These are phyloP conservation scores for Solenopsis invicta DNA, from an alignment of 1,140 invertebrate genomes.

Conservation along the genomic window DNA sequence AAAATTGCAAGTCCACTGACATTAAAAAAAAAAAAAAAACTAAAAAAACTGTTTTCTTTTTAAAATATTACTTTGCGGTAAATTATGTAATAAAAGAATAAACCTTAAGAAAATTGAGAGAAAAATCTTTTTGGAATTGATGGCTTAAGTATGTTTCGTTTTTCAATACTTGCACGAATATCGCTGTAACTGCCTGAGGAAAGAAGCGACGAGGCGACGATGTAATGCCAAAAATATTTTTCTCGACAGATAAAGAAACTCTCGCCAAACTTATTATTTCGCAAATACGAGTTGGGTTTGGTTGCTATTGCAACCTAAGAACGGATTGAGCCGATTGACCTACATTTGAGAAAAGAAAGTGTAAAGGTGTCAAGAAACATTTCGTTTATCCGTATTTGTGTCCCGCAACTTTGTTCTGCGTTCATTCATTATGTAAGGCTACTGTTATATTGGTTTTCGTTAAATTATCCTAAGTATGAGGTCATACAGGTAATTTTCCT, in stretches of 20 bases:
- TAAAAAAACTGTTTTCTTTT: not conserved
- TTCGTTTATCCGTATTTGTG: conserved; percentile 18
- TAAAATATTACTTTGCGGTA: not conserved
- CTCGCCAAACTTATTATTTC: conserved; percentile 41
- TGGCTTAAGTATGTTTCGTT: not conserved
- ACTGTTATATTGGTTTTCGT: not conserved
- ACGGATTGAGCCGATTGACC: conserved; percentile 54
- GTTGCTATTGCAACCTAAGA: conserved; percentile 43
- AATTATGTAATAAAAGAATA: not conserved
- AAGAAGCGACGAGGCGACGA: not conserved
- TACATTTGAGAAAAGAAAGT: conserved; percentile 63
- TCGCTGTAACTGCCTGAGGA: not conserved
- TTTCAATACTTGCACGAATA: not conserved
- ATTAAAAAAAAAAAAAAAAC: not conserved
- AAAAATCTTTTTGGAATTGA: not conserved
- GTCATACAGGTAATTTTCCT: not conserved
- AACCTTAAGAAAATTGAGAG: not conserved
- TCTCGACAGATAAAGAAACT: conserved; percentile 19
- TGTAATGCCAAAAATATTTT: not conserved
- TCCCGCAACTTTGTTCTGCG: conserved; percentile 1
- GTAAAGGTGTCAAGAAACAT: conserved; percentile 28
- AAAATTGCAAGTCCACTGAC: not conserved
- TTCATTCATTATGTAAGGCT: not conserved
- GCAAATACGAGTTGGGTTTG: conserved; percentile 10
- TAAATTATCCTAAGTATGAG: not conserved